Conservation (phyloP, 1,140 invertebrate genomes). For the Subanguina moxae region DNA sequence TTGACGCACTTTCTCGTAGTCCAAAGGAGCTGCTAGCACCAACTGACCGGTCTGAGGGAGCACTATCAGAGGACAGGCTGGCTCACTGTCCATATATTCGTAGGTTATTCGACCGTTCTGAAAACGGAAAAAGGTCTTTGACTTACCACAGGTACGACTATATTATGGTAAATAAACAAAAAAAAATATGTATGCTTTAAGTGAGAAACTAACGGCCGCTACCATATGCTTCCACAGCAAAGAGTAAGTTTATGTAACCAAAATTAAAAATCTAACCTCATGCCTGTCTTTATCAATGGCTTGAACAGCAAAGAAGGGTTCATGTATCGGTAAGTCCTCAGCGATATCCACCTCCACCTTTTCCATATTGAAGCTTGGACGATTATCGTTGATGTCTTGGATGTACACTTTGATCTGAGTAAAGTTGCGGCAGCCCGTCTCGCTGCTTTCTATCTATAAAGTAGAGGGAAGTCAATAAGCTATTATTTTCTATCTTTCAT, state of each 20-base stretch:
- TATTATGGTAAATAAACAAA: no score
- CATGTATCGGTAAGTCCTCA: constrained; percentile 69
- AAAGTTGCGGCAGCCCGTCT: constrained; percentile 42
- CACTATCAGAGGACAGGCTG: constrained; percentile 38
- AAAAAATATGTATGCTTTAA: constrained; percentile 11
- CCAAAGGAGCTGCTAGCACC: constrained; percentile 71
- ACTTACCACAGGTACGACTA: no score
- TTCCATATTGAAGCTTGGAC: constrained; percentile 76
- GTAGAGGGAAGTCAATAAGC: neutral
- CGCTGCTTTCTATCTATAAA: neutral
- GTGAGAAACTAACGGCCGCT: neutral
- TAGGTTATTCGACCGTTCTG: constrained; percentile 58
- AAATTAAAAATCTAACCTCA: constrained; percentile 64
- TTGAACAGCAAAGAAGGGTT: constrained; percentile 63
- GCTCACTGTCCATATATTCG: constrained; percentile 44
- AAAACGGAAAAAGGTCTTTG: constrained; percentile 20
- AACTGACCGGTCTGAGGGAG: constrained; percentile 72
- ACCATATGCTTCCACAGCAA: neutral
- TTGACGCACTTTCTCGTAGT: constrained; percentile 75
- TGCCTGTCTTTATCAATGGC: constrained; percentile 77
- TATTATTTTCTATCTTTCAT: neutral
- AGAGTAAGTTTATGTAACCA: neutral
- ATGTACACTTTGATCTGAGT: constrained; percentile 51
- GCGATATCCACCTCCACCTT: constrained; percentile 79
- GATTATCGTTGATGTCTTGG: constrained; percentile 88